Evolutionary conservation across 2,113 vertebrate genomes (phyloP), one percentile per base, ranked within the genome.

Genomic region (Lasiurus borealis): DNA sequence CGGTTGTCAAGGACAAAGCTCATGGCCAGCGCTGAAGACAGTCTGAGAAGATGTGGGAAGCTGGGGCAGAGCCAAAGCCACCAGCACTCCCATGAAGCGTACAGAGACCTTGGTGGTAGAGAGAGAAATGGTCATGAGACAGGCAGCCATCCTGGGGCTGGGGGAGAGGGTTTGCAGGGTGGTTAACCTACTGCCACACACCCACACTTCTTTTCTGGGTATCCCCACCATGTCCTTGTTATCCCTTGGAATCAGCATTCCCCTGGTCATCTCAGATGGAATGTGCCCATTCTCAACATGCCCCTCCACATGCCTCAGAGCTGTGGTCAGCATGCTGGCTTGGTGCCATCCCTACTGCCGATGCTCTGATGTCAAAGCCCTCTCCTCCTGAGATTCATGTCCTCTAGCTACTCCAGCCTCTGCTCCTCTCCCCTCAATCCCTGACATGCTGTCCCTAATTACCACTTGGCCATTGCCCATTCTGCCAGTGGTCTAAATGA

Each of bases 41-140:
- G 40, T 12, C 3, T 36, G 59, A 57, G 31, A 88, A 52, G 44
- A 36, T 8, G 12, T 6, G 10, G 72, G 34, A 34, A 44, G 19
- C 2, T 13, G 40, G 34, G 10, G 18, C 19, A 40, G 31, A 44
- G 19, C 50, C 93, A 57, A 64, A 36, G 9, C 50, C 1, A 0
- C 3, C n/a, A 21, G 5, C 1, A 4, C 25, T 46, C 52, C 54
- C 25, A 9, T 1, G 48, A 40, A 19, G 13, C 34, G 0, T 1
- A 1, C 2, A 2, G 29, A 52, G 12, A n/a, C 44, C 9, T 2
- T 0, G 15, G 9, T 34, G 34, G 5, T 3, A 2, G 5, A 62
- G 2, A 0, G 29, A 25, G 2, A 3, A 6, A 3, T 9, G 6
- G 3, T 5, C 1, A 3, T 8, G 48, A 36, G 34, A 25, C 25